Evolutionary conservation across 2,113 vertebrate species (phyloP).

Genomic region (Alaudala cheleensis): DNA sequence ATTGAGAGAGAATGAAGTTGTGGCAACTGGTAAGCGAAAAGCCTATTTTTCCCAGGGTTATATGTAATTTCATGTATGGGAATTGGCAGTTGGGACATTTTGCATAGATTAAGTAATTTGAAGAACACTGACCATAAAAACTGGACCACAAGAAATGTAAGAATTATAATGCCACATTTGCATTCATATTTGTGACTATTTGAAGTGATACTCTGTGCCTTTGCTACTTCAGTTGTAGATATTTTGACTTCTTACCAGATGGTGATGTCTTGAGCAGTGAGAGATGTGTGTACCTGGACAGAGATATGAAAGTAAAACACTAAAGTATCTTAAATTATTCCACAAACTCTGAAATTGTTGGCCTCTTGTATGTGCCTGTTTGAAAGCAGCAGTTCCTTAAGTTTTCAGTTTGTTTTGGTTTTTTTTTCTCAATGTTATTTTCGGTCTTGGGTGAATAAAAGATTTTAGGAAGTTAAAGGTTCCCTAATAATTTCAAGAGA

Average conservation of each 20-base stretch:
- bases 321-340: neutral
- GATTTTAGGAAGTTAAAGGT: neutral
- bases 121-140: neutral
- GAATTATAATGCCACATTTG: neutral
- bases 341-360: neutral
- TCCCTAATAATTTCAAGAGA: neutral
- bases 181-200: neutral
- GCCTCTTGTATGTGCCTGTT: neutral
- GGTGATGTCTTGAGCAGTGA: neutral
- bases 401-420: neutral
- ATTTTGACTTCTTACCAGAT: neutral
- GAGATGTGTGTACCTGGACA: neutral
- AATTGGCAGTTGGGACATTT: neutral
- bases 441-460: neutral
- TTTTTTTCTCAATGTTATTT: neutral
- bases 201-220: neutral
- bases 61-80: neutral
- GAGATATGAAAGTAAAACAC: neutral
- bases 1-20: neutral
- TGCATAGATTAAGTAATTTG: neutral
- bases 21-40: neutral
- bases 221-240: neutral
- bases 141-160: neutral
- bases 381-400: neutral
- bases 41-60: neutral